Evolutionary conservation across 2,797 vertebrate species (phyloP).

Genomic region (Tenualosa ilisha): DNA sequence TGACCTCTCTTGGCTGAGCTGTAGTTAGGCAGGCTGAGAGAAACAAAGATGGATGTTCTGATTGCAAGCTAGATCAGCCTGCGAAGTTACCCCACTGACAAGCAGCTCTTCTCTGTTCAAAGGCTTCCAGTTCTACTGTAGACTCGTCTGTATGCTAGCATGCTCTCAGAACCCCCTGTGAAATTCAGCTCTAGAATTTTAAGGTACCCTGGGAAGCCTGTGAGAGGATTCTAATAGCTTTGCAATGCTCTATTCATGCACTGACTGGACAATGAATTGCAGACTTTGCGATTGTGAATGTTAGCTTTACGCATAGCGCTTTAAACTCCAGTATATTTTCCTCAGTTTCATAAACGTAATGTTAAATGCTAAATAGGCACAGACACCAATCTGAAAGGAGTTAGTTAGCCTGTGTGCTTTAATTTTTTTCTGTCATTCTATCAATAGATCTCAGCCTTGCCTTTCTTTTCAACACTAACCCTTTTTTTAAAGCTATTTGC

Average conservation of each 20-base stretch:
- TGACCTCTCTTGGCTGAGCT: slow-evolving; percentile 6
- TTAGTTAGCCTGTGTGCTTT: neutral
- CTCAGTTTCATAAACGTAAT: neutral
- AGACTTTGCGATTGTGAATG: neutral
- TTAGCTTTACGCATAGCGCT: neutral
- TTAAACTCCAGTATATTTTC: neutral
- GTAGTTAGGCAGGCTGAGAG: neutral
- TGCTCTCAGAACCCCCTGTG: neutral
- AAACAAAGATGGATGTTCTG: slow-evolving; percentile 20
- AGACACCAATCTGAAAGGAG: neutral
- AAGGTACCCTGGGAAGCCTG: neutral
- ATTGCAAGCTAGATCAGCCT: neutral
- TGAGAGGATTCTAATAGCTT: neutral
- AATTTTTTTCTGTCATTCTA: neutral
- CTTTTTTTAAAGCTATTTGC: neutral
- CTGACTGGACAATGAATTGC: neutral
- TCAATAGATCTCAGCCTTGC: neutral
- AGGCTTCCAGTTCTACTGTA: neutral
- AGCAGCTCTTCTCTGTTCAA: neutral
- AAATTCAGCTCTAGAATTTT: neutral
- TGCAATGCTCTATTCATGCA: neutral
- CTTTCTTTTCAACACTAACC: neutral
- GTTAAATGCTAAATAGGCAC: neutral
- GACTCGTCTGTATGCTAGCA: slow-evolving; percentile 18
- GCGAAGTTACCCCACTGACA: neutral